Conservation (phyloP, 2,888 invertebrate species). For the Cantharis lateralis region DNA sequence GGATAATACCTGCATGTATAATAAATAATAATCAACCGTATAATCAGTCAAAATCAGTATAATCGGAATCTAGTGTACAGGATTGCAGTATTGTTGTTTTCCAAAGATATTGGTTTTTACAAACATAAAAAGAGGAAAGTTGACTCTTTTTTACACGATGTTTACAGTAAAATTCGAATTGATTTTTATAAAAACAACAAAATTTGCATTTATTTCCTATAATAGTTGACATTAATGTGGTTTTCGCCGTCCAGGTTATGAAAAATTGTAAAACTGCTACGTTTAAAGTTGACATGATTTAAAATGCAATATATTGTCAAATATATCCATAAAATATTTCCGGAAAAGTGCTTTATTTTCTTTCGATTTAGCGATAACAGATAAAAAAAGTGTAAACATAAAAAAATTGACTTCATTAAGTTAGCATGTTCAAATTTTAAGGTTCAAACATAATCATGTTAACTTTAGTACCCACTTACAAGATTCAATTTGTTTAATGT, state of each 20-base stretch:
- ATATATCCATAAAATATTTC: neutral
- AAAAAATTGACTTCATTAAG: neutral
- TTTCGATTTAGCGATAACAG: neutral
- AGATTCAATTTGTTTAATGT: neutral
- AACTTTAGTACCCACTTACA: neutral
- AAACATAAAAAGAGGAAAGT: neutral
- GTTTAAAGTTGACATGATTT: neutral
- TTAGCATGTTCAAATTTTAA: neutral
- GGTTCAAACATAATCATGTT: neutral
- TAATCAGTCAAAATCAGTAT: neutral
- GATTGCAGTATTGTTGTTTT: neutral
- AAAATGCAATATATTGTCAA: neutral
- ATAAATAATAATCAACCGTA: no score
- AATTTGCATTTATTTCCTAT: neutral
- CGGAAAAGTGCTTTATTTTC: neutral
- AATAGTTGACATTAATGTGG: neutral
- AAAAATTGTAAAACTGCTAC: neutral
- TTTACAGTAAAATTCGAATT: neutral
- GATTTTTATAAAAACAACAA: neutral
- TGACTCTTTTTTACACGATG: neutral
- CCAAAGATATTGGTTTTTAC: neutral
- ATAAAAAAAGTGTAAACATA: neutral
- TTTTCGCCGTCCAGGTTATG: neutral
- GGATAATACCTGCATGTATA: no score
- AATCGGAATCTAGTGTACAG: no score